Evolutionary conservation across 1,140 invertebrate species (phyloP).

Genomic region (Drosophila sp.): DNA sequence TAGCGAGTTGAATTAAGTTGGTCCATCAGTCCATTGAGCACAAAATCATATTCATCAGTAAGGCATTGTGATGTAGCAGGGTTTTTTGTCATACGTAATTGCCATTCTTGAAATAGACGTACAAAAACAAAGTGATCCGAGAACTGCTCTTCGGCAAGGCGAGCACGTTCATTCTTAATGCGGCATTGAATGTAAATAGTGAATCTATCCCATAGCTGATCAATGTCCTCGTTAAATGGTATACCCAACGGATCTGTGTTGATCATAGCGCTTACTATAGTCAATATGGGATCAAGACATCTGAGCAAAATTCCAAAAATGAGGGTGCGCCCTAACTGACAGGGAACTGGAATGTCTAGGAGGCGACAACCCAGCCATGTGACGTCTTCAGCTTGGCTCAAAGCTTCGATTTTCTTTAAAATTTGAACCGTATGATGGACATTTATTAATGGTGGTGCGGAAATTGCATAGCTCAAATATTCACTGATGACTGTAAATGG

Average conservation of each 20-base stretch:
- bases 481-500: constrained; percentile 59
- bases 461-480: constrained; percentile 60
- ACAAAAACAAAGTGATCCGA: constrained; percentile 97
- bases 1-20: constrained; percentile 84
- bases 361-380: constrained; percentile 94
- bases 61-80: constrained; percentile 27
- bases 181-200: constrained; percentile 85
- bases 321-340: constrained; percentile 95
- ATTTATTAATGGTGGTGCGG: constrained; percentile 89
- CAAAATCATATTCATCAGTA: constrained; percentile 66
- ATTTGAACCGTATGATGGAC: constrained; percentile 91
- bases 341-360: constrained; percentile 95
- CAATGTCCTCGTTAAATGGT: constrained; percentile 48
- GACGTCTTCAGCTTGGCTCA: constrained; percentile 92
- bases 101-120: constrained; percentile 93
- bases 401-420: constrained; percentile 93
- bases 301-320: constrained; percentile 95
- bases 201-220: constrained; percentile 83
- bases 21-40: constrained; percentile 67
- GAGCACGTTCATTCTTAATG: constrained; percentile 85
- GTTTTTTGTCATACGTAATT: constrained; percentile 84
- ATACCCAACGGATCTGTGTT: constrained; percentile 88
- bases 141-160: constrained; percentile 89
- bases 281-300: constrained; percentile 97
- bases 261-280: constrained; percentile 93